Evolutionary conservation across 2,888 invertebrate species (phyloP).

Genomic region (Cheilosia grossa): DNA sequence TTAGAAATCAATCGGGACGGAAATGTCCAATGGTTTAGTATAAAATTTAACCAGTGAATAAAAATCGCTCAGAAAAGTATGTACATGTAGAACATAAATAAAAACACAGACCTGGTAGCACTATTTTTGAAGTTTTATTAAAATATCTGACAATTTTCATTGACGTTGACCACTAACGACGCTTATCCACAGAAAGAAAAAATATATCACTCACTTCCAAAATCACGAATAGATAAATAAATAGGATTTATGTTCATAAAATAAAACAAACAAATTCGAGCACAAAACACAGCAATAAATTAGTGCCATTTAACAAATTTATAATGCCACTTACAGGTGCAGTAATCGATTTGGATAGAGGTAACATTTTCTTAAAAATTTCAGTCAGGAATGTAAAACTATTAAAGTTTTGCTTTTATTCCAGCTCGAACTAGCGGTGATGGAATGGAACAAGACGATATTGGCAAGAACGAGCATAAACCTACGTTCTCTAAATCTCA

Average conservation of each 20-base stretch:
- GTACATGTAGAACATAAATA: no score
- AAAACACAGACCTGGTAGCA: not conserved
- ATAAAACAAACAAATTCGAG: not conserved
- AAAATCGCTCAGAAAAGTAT: no score
- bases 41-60: no score
- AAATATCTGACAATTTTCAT: conserved; percentile 19
- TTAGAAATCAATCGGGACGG: no score
- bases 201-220: conserved; percentile 16
- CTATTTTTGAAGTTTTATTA: not conserved
- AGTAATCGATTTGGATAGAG: conserved; percentile 43
- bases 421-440: conserved; percentile 88
- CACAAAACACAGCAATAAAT: not conserved
- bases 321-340: conserved; percentile 37
- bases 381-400: not conserved
- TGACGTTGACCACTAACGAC: conserved; percentile 36
- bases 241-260: not conserved
- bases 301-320: conserved; percentile 3
- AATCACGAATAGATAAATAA: conserved; percentile 16
- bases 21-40: no score
- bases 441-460: conserved; percentile 88
- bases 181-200: conserved; percentile 28
- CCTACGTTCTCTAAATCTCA: conserved; percentile 76
- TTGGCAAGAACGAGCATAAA: conserved; percentile 79
- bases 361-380: conserved; percentile 11
- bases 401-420: not conserved